Base-by-base conservation (phyloP, 2,888 invertebrate species). In the Tiphia femorata region DNA sequence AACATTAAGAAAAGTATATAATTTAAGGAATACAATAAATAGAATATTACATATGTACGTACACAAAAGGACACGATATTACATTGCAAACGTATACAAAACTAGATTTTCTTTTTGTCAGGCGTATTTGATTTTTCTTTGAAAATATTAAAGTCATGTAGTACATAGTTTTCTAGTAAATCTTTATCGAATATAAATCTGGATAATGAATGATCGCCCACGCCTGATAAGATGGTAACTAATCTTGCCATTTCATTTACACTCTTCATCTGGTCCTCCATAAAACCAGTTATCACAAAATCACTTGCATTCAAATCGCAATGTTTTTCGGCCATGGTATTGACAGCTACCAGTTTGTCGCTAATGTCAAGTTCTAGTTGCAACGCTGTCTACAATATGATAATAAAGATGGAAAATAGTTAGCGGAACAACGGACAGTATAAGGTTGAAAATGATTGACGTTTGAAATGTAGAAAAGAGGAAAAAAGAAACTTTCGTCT, bases 191-290 rank as follows among this genome's bases (percentile, higher is more conserved):
- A 81, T 3, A 80, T 52, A 43, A 76, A 80, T 42, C 79, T 70
- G 1, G 72, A 68, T 17, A 81, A 43, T 0, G 67, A 61, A 35
- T 71, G 62, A 65, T 81, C 78, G 1, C 78, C 80, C 29, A 81
- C 62, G 2, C 76, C 76, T 16, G 77, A 74, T 2, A 80, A 46
- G 6, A 77, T 49, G 64, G 89, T 88, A 58, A 89, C 83, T 72
- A 86, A 84, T 71, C 86, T 87, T 10, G 85, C 85, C 30, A 91
- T 74, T 74, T 89, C 85, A 73, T 88, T 88, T 67, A 89, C 87
- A 52, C 88, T 85, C 56, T 87, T 85, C 54, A 88, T 88, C 67
- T 89, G 89, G 63, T 88, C 87, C 42, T 84, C 82, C 66, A 89
- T 82, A 73, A 85, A 89, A 27, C 86, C 81, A 0, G 84, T 83